These are phyloP conservation scores for Dendrolimus houi DNA, from an alignment of 2,888 invertebrate species.

Conservation along the genomic window DNA sequence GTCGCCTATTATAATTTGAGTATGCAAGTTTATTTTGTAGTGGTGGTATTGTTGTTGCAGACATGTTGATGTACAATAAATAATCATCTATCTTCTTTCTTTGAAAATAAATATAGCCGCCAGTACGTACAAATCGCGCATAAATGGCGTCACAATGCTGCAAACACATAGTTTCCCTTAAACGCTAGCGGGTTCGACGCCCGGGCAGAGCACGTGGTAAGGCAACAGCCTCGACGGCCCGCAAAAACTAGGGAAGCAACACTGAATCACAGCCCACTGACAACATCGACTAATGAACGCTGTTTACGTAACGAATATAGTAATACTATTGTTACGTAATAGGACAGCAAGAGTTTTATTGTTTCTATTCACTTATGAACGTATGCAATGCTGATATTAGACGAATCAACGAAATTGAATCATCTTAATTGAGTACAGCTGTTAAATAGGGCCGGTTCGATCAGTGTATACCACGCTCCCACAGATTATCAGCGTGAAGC, in stretches of 20 bases:
- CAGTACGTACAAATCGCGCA: neutral
- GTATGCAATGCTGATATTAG: too few relatives aligned
- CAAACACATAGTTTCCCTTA: conserved; percentile 51
- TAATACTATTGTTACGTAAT: conserved; percentile 35
- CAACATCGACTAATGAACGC: conserved; percentile 31
- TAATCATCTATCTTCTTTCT: too few relatives aligned
- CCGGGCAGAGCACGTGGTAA: conserved; percentile 51
- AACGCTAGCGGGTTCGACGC: conserved; percentile 51
- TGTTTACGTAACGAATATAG: conserved; percentile 41
- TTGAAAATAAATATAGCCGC: too few relatives aligned
- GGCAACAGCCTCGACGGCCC: conserved; percentile 47
- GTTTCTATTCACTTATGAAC: conserved; percentile 5
- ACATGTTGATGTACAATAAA: too few relatives aligned
- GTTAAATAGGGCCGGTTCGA: too few relatives aligned
- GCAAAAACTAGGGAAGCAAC: conserved; percentile 54
- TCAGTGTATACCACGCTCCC: too few relatives aligned
- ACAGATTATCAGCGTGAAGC: too few relatives aligned
- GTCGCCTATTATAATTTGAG: too few relatives aligned
- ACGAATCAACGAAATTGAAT: too few relatives aligned
- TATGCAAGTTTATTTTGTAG: too few relatives aligned
- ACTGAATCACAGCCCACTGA: conserved; percentile 37
- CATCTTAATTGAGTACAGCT: too few relatives aligned
- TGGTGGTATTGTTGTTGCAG: too few relatives aligned
- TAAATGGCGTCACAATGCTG: conserved; percentile 23
- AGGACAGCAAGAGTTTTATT: neutral